Evolutionary conservation across 2,797 vertebrate species (phyloP).

Genomic region (Crax fasciolata): DNA sequence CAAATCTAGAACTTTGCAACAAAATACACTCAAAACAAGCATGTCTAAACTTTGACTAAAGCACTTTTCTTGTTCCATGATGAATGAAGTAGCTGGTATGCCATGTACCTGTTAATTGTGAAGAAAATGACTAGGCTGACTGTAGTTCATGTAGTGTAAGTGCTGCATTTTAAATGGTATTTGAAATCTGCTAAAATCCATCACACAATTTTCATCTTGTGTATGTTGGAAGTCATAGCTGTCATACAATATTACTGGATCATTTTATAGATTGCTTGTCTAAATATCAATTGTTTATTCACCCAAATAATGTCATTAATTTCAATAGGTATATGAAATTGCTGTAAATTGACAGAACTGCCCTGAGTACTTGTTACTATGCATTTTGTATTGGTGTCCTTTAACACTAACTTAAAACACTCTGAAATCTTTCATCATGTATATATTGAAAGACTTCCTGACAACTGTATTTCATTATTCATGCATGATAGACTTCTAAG

Average conservation of each 20-base stretch:
- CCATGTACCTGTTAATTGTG: neutral
- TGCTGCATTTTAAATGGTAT: neutral
- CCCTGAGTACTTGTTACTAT: neutral
- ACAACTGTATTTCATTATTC: neutral
- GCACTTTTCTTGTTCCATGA: neutral
- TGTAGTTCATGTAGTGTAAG: neutral
- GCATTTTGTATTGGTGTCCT: neutral
- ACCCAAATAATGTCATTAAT: neutral
- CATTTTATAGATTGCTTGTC: neutral
- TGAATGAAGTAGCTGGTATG: neutral
- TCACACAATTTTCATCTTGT: neutral
- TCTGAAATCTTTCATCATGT: neutral
- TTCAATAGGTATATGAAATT: neutral
- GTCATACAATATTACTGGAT: neutral
- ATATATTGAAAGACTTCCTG: neutral
- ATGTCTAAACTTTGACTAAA: neutral
- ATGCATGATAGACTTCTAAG: neutral
- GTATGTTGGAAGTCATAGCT: neutral
- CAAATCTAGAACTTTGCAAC: neutral
- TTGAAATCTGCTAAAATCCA: neutral
- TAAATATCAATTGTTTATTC: neutral
- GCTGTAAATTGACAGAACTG: neutral
- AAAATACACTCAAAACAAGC: neutral
- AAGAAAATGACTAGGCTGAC: neutral
- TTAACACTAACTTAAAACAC: neutral